Evolutionary conservation across 2,113 vertebrate species (phyloP).

Genomic region (Odontesthes bonariensis): DNA sequence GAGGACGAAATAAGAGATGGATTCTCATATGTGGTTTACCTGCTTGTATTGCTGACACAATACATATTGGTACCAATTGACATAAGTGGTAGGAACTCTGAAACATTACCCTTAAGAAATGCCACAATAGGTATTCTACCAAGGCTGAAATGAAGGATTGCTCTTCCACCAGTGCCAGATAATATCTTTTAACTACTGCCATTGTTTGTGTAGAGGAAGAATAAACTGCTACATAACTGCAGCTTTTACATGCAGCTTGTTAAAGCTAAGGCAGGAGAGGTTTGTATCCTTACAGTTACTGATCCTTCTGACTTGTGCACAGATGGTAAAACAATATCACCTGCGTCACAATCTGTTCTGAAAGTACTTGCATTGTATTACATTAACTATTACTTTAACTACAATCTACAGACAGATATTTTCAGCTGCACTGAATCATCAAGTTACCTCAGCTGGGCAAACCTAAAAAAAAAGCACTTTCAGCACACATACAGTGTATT

Average conservation of each 20-base stretch:
- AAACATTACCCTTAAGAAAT: slow-evolving; percentile 12
- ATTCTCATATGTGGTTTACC: background rate
- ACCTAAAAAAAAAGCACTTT: background rate
- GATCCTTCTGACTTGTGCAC: background rate
- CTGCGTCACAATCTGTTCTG: background rate
- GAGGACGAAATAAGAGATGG: background rate
- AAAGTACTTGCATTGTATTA: background rate
- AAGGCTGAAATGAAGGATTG: slow-evolving; percentile 30
- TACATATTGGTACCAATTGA: background rate
- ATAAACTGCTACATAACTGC: background rate
- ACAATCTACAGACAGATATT: background rate
- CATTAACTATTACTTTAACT: background rate
- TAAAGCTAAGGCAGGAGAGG: background rate
- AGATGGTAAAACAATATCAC: background rate
- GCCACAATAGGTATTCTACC: background rate
- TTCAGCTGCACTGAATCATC: background rate
- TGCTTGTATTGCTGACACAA: slow-evolving; percentile 21
- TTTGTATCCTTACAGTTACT: background rate
- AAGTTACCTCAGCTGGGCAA: background rate
- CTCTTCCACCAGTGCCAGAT: no score
- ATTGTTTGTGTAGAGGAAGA: slow-evolving; percentile 15
- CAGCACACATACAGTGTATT: background rate
- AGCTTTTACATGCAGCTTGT: slow-evolving; percentile 17
- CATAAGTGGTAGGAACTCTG: slow-evolving; percentile 15
- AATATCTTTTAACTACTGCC: no score